These are phyloP conservation scores for Cryptomyrus ogoouensis DNA, from an alignment of 2,113 vertebrate species.

Conservation along the genomic window DNA sequence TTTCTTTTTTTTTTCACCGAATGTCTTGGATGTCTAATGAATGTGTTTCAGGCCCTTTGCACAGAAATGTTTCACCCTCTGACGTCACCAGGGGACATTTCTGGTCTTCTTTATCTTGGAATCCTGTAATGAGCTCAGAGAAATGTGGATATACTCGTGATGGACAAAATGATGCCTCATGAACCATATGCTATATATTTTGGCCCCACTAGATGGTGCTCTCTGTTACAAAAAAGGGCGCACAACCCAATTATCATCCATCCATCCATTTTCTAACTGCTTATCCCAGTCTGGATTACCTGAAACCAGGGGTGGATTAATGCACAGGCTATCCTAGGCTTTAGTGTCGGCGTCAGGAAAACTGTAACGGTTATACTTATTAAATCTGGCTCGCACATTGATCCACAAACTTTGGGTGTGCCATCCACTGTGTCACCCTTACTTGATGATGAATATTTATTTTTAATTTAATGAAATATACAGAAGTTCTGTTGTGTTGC, in stretches of 20 bases:
- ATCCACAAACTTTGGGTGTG: background rate
- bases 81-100: background rate
- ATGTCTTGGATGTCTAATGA: background rate
- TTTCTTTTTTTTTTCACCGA: background rate
- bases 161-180: background rate
- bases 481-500: background rate
- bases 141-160: background rate
- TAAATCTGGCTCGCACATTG: background rate
- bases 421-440: background rate
- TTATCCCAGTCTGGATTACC: background rate
- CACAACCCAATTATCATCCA: background rate
- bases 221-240: background rate
- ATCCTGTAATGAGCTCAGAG: background rate
- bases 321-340: background rate
- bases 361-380: background rate
- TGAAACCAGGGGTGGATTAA: background rate
- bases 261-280: background rate
- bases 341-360: background rate
- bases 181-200: background rate
- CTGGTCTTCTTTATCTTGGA: background rate
- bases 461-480: background rate
- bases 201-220: background rate
- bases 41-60: background rate
- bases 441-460: background rate
- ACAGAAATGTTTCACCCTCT: background rate